phyloP scores from a whole-genome alignment of 2,113 vertebrate genomes.

The Xerus inauris region DNA sequence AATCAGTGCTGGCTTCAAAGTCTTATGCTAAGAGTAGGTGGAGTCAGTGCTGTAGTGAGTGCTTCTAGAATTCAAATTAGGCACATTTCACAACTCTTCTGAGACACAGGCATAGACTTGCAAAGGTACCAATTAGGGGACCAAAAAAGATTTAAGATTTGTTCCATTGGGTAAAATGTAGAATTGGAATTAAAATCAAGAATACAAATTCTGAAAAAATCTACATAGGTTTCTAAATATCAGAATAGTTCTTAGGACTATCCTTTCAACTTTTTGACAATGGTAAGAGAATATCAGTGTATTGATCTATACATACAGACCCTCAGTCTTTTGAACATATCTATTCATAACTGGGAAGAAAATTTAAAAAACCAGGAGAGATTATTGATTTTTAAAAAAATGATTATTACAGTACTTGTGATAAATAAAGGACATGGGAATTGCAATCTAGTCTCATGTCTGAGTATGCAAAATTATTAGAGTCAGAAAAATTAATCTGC shows the following conservation, averaged over 20 bases:
- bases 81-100: slow-evolving; percentile 18
- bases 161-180: not conserved
- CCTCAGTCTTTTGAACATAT: not conserved
- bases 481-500: not conserved
- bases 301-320: not conserved
- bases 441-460: not conserved
- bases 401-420: not conserved
- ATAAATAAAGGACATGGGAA: not conserved
- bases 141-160: slow-evolving; percentile 28
- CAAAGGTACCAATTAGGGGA: slow-evolving; percentile 35
- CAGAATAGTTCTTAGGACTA: not conserved
- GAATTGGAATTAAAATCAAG: slow-evolving; percentile 42
- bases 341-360: not conserved
- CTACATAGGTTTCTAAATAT: not conserved
- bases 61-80: slow-evolving; percentile 58
- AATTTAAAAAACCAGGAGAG: not conserved
- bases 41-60: not conserved
- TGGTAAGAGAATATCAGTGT: not conserved
- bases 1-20: slow-evolving; percentile 13
- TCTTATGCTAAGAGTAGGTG: not conserved
- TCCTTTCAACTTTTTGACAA: not conserved
- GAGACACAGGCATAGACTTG: slow-evolving; percentile 42
- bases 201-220: slow-evolving; percentile 52
- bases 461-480: not conserved
- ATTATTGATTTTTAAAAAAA: not conserved